Evolutionary conservation across 2,113 vertebrate species (phyloP).

Genomic region (Abramis brama): DNA sequence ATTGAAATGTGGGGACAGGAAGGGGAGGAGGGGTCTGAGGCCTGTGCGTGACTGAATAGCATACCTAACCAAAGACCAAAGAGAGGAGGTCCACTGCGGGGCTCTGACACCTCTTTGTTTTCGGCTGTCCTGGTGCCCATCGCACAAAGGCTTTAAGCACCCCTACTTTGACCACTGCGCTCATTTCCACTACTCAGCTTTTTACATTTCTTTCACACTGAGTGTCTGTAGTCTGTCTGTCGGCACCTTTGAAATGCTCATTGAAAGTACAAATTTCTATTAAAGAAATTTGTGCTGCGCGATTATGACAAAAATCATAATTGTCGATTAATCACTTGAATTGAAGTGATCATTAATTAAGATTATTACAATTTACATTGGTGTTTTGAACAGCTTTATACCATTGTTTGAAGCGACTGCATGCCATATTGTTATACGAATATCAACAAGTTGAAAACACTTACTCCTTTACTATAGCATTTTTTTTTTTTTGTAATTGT

Average conservation of each 20-base stretch:
- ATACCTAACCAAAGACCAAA: conserved; percentile 74
- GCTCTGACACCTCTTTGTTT: conserved; percentile 66
- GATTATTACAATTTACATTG: too few species aligned
- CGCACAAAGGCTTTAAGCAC: conserved; percentile 75
- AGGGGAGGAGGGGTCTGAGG: conserved; percentile 67
- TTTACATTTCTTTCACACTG: conserved; percentile 33
- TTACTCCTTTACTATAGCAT: too few species aligned
- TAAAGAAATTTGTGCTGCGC: too few species aligned
- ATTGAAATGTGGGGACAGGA: conserved; percentile 83
- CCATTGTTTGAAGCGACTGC: too few species aligned
- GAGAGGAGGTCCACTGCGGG: conserved; percentile 64
- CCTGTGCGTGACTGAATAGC: conserved; percentile 70
- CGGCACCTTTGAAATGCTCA: background rate
- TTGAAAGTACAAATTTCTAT: too few species aligned
- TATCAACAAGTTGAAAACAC: too few species aligned
- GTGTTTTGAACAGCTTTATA: too few species aligned
- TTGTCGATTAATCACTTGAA: too few species aligned
- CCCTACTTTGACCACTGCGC: conserved; percentile 66
- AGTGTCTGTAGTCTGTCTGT: conserved; percentile 23
- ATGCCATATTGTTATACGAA: too few species aligned
- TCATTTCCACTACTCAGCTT: conserved; percentile 69
- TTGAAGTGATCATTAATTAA: too few species aligned
- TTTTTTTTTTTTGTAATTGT: too few species aligned
- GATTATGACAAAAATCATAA: too few species aligned
- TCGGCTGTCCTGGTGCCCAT: conserved; percentile 57